phyloP scores from a whole-genome alignment of 92 coral and sea anemone genomes.

The Heliopora coerulea region DNA sequence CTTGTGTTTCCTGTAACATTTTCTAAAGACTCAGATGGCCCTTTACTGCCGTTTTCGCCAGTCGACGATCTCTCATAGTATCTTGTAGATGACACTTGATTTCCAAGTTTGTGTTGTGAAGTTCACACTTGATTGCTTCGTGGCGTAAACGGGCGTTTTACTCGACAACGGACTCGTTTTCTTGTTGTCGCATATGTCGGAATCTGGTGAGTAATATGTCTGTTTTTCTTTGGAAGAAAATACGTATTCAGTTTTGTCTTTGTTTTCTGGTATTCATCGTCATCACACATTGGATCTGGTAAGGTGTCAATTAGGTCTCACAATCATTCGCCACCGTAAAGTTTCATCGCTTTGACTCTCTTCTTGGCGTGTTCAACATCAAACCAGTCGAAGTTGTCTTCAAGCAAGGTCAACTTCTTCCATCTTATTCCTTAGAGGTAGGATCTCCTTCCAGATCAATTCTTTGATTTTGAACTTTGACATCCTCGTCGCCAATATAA shows the following conservation, averaged over 20 bases:
- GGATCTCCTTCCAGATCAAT: conserved; percentile 20
- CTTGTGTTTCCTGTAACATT: conserved; percentile 16
- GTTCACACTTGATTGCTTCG: too few relatives aligned
- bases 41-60: conserved; percentile 12
- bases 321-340: conserved; percentile 7
- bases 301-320: conserved; percentile 18
- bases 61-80: conserved; percentile 15
- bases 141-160: conserved; percentile 35
- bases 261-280: conserved; percentile 8
- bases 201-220: too few relatives aligned
- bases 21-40: conserved; percentile 8
- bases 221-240: conserved; percentile 24
- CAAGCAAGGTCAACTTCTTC: conserved; percentile 26
- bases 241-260: neutral
- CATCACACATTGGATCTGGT: neutral
- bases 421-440: conserved; percentile 2
- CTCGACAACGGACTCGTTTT: conserved; percentile 2
- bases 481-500: conserved; percentile 23
- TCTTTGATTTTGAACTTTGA: conserved; percentile 7
- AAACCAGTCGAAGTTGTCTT: too few relatives aligned
- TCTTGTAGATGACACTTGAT: conserved; percentile 10
- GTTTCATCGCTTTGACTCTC: too few relatives aligned
- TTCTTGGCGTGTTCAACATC: too few relatives aligned
- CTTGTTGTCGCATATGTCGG: too few relatives aligned
- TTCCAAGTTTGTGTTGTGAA: conserved; percentile 7